Evolutionary conservation across 1,140 invertebrate species (phyloP).

Genomic region (Scaptodrosophila lebanonensis): DNA sequence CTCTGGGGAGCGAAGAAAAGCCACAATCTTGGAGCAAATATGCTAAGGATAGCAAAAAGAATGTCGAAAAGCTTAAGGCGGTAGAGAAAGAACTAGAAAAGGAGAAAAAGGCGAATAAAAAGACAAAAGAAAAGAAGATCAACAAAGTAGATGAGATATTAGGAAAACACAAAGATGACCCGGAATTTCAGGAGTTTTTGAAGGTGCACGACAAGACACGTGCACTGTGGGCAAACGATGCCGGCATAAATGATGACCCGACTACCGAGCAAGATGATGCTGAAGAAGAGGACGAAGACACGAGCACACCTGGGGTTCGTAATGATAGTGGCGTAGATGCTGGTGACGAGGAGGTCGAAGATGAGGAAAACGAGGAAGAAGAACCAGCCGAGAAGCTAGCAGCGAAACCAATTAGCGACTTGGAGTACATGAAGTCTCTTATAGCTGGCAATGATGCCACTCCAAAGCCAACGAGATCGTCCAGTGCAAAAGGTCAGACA

Average conservation of each 20-base stretch:
- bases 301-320: background rate
- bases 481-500: constrained; percentile 16
- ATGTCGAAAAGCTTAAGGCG: constrained; percentile 75
- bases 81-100: constrained; percentile 23
- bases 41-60: constrained; percentile 84
- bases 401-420: constrained; percentile 84
- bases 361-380: constrained; percentile 54
- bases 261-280: constrained; percentile 71
- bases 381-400: constrained; percentile 78
- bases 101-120: constrained; percentile 63
- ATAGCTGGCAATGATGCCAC: constrained; percentile 77
- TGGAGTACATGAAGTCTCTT: constrained; percentile 84
- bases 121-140: constrained; percentile 45
- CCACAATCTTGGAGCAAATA: constrained; percentile 95
- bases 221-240: constrained; percentile 85
- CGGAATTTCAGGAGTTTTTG: constrained; percentile 92
- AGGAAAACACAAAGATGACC: constrained; percentile 90
- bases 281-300: constrained; percentile 59
- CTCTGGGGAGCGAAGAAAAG: constrained; percentile 88
- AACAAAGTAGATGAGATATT: constrained; percentile 81
- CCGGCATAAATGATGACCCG: constrained; percentile 56
- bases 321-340: constrained; percentile 58
- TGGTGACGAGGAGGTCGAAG: constrained; percentile 48
- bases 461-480: constrained; percentile 25
- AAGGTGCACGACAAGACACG: constrained; percentile 84